A percentile compares a stretch with the other conserved stretches of the same genome.
These are phyloP conservation scores for Girardia tigrina DNA, from an alignment of 2,888 invertebrate genomes.

Conservation along the genomic window DNA sequence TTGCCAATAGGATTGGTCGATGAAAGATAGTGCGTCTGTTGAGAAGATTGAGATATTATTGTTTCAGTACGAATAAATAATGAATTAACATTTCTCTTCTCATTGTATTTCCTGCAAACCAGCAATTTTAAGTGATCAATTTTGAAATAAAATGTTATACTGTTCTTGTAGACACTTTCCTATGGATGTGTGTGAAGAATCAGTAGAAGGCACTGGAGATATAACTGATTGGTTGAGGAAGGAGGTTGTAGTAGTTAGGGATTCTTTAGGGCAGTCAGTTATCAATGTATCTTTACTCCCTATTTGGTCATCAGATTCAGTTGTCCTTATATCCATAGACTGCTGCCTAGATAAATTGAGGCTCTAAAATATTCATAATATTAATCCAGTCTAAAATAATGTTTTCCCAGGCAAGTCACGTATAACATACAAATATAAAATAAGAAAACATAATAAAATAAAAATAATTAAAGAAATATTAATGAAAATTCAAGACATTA, in stretches of 20 bases:
- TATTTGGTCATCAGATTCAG: neutral
- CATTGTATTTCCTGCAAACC: slow-evolving; percentile 13
- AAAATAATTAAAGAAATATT: too few relatives aligned
- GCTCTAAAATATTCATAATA: slow-evolving; percentile 16
- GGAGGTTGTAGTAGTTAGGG: neutral
- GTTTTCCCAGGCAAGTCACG: too few relatives aligned
- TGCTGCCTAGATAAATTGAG: neutral
- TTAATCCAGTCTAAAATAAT: too few relatives aligned
- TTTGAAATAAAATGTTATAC: slow-evolving; percentile 8
- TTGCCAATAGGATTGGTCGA: neutral
- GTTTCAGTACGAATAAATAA: slow-evolving; percentile 12
- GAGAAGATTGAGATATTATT: neutral
- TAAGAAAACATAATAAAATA: too few relatives aligned
- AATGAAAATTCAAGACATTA: too few relatives aligned
- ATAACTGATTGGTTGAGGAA: neutral
- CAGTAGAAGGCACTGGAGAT: slow-evolving; percentile 9
- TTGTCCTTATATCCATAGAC: neutral
- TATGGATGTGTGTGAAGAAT: neutral
- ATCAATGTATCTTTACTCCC: neutral
- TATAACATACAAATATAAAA: too few relatives aligned
- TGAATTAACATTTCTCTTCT: neutral
- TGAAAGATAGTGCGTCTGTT: neutral
- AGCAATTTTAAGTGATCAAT: slow-evolving; percentile 17
- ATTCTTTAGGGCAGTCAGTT: neutral
- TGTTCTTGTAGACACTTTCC: neutral